Conservation (phyloP, 2,113 vertebrate genomes). For the Hepsetus odoe region DNA sequence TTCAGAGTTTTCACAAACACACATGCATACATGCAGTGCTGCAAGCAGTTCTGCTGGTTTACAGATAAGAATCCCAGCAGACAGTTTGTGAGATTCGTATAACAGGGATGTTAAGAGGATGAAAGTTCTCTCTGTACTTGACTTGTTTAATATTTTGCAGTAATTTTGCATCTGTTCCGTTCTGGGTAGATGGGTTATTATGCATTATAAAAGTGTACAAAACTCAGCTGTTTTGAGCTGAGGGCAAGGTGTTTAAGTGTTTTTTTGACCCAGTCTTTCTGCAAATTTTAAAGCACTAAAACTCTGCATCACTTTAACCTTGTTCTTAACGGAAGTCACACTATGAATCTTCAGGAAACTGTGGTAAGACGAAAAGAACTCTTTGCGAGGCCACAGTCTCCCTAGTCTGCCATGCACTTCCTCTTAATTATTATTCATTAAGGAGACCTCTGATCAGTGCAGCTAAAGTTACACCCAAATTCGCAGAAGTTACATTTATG, state of each 20-base stretch:
- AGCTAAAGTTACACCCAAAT: no score
- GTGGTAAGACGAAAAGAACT: neutral
- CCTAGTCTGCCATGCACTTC: neutral
- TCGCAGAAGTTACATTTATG: no score
- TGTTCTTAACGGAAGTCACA: constrained; percentile 3
- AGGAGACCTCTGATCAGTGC: no score
- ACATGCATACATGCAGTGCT: no score
- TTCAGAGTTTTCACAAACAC: no score
- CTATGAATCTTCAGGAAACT: constrained; percentile 23
- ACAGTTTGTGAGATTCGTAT: no score
- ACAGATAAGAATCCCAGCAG: no score
- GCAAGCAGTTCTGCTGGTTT: no score
- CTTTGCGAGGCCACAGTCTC: neutral
- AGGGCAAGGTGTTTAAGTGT: neutral
- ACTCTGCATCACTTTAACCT: neutral
- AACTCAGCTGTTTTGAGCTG: constrained; percentile 52
- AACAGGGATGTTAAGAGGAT: no score
- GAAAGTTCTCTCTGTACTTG: no score
- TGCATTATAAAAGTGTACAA: constrained; percentile 49
- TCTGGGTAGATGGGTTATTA: constrained; percentile 50
- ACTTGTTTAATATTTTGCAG: neutral
- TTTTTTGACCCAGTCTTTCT: neutral
- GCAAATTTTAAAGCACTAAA: neutral
- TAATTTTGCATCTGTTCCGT: constrained; percentile 17
- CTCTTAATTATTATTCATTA: neutral